These are phyloP conservation scores for Pteropus rufus DNA, from an alignment of 2,797 vertebrate genomes.

Conservation along the genomic window DNA sequence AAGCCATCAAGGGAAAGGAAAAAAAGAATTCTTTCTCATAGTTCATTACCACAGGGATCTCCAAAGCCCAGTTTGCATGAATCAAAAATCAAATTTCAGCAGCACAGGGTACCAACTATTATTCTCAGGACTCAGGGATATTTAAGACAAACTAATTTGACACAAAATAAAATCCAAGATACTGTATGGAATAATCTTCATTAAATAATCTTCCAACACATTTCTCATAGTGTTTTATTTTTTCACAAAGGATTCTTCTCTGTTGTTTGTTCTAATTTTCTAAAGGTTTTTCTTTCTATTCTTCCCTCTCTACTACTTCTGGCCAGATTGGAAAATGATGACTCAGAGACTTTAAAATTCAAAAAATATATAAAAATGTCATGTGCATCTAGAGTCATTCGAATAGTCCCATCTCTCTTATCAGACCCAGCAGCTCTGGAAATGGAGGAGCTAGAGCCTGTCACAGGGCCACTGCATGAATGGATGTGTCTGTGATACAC, in stretches of 20 bases:
- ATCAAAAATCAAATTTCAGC: constrained; percentile 11
- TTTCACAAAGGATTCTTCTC: neutral
- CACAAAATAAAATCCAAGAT: neutral
- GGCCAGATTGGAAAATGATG: neutral
- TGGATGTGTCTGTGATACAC: neutral
- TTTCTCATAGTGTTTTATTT: neutral
- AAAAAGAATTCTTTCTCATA: neutral
- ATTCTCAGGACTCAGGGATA: neutral
- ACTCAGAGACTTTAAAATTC: neutral
- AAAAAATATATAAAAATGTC: constrained; percentile 17
- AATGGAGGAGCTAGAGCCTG: neutral
- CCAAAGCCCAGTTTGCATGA: neutral
- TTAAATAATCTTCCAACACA: neutral
- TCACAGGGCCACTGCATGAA: fast-evolving
- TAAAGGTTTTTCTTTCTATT: constrained; percentile 30
- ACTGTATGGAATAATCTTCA: neutral
- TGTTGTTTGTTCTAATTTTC: neutral
- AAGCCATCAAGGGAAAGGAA: neutral
- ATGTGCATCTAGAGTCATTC: neutral
- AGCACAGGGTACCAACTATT: neutral
- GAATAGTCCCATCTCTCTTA: neutral
- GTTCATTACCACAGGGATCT: neutral
- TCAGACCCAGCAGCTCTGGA: neutral
- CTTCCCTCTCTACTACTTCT: neutral
- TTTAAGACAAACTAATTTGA: neutral